Evolutionary conservation across 92 coral and sea anemone genomes (phyloP).

Genomic region (Anthopleura xanthogrammica): DNA sequence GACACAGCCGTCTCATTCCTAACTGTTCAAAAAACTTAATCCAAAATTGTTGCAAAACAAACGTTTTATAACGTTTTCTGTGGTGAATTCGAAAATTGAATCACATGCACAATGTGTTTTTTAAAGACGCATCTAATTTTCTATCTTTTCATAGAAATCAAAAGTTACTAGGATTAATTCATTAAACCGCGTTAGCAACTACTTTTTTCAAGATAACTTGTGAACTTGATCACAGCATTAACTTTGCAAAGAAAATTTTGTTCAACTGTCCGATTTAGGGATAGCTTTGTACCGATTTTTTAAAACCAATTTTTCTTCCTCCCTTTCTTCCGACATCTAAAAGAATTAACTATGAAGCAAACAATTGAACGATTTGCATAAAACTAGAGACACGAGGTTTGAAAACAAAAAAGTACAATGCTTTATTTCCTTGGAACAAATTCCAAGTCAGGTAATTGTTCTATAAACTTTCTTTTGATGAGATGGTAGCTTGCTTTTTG

Average conservation of each 20-base stretch:
- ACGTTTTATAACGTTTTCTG: not conserved
- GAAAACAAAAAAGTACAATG: not conserved
- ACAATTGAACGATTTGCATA: not conserved
- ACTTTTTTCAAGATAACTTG: not conserved
- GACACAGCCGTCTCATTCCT: constrained; percentile 4
- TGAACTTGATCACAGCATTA: not conserved
- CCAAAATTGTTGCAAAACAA: not conserved
- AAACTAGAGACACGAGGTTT: not conserved
- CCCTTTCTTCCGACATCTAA: not conserved
- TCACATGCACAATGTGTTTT: not conserved
- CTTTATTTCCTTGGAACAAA: too few species aligned
- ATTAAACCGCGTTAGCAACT: not conserved
- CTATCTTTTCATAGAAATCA: not conserved
- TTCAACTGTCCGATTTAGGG: not conserved
- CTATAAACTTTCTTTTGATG: not conserved
- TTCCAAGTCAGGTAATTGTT: not conserved
- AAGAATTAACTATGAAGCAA: not conserved
- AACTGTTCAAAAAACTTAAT: not conserved
- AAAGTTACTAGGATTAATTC: not conserved
- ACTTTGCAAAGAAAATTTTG: not conserved
- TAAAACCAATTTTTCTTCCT: not conserved
- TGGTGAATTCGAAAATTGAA: not conserved
- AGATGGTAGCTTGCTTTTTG: not conserved
- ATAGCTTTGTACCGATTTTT: not conserved
- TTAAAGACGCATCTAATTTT: not conserved